phyloP scores from a whole-genome alignment of 2,113 vertebrate genomes.

The Catagonus wagneri region DNA sequence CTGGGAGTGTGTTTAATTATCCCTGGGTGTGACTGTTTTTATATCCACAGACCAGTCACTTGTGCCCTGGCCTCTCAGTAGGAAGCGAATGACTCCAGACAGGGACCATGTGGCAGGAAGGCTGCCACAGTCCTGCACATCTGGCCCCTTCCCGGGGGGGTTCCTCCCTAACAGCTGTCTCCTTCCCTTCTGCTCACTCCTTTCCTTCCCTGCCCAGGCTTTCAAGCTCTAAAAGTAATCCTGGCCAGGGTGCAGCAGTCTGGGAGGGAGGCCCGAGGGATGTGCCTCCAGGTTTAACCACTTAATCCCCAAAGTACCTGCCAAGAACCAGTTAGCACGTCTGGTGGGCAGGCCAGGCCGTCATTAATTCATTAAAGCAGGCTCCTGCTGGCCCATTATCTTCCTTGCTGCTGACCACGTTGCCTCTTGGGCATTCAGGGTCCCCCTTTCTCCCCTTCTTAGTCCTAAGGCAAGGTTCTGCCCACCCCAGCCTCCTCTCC shows the following conservation, averaged over 20 bases:
- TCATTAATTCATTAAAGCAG: slow-evolving; percentile 62
- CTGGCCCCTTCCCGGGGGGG: slow-evolving; percentile 34
- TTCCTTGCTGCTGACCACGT: neutral
- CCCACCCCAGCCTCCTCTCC: slow-evolving; percentile 86
- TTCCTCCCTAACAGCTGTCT: slow-evolving; percentile 69
- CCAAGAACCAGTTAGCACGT: slow-evolving; percentile 73
- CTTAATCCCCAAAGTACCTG: slow-evolving; percentile 79
- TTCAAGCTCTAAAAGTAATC: slow-evolving; percentile 21
- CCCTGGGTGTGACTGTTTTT: neutral
- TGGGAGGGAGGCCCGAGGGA: neutral
- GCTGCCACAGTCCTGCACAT: neutral
- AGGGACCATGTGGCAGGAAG: slow-evolving; percentile 53
- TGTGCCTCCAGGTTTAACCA: slow-evolving; percentile 75
- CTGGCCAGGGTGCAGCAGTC: neutral
- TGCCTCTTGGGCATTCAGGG: neutral
- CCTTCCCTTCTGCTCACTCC: slow-evolving; percentile 68
- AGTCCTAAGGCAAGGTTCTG: slow-evolving; percentile 50
- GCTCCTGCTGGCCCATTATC: slow-evolving; percentile 60
- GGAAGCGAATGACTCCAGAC: slow-evolving; percentile 21
- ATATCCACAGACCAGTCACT: neutral
- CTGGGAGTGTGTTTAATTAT: neutral
- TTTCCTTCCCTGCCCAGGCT: slow-evolving; percentile 58
- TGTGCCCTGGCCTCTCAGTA: slow-evolving; percentile 34
- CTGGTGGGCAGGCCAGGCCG: neutral
- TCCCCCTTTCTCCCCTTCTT: neutral